These are phyloP conservation scores for Diachasma alloeum DNA, from an alignment of 1,140 invertebrate species.

Conservation along the genomic window DNA sequence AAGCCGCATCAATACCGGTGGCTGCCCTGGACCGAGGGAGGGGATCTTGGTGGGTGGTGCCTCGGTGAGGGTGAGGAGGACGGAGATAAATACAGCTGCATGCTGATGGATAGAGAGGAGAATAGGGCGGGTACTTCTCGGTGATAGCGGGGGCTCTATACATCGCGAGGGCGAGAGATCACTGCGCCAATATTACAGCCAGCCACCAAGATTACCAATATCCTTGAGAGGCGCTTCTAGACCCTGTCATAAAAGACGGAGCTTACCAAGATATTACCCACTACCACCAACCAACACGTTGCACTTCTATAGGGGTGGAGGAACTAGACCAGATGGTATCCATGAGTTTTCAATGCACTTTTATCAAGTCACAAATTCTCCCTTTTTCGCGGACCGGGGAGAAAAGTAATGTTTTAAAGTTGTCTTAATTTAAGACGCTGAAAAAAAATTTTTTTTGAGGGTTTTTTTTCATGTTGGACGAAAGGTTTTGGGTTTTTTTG, in stretches of 20 bases:
- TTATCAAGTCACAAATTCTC: neutral
- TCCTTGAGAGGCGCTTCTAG: constrained; percentile 61
- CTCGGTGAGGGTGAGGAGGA: neutral
- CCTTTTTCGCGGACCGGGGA: neutral
- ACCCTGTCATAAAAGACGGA: constrained; percentile 63
- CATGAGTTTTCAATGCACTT: neutral
- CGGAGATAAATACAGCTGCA: neutral
- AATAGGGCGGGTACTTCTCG: constrained; percentile 7
- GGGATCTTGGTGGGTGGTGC: neutral
- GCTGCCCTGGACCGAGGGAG: neutral
- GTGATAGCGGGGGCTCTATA: constrained; percentile 9
- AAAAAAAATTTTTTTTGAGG: no score
- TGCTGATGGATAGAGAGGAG: neutral
- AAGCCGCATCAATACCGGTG: constrained; percentile 53
- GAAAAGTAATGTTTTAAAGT: no score
- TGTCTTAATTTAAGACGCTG: no score
- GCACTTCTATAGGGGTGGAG: neutral
- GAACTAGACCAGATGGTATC: neutral
- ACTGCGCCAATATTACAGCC: constrained; percentile 63
- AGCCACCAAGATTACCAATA: constrained; percentile 64
- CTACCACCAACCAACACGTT: constrained; percentile 33
- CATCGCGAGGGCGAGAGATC: constrained; percentile 52
- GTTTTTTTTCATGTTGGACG: no score
- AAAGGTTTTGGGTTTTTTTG: no score
- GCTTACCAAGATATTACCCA: constrained; percentile 64